These are phyloP conservation scores for Chydorus sphaericus DNA, from an alignment of 2,888 invertebrate species.

Conservation along the genomic window DNA sequence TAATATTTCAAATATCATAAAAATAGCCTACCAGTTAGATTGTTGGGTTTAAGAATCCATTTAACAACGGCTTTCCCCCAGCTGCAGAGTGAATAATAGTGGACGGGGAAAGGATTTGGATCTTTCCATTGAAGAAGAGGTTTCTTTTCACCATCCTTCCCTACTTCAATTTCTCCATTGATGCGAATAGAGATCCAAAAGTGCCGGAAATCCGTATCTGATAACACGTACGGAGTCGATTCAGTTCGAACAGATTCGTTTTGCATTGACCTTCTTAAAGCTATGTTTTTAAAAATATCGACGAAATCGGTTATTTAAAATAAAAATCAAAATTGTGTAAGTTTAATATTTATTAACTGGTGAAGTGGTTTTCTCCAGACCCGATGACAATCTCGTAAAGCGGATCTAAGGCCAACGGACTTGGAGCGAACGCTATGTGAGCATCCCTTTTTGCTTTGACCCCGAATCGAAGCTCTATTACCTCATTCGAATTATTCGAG, in stretches of 20 bases:
- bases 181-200: constrained; percentile 40
- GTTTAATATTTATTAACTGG: no score
- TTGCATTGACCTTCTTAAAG: constrained; percentile 44
- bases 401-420: constrained; percentile 34
- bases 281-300: constrained; percentile 23
- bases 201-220: constrained; percentile 42
- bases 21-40: neutral
- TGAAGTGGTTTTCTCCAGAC: neutral
- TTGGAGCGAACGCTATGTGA: constrained; percentile 45
- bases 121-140: constrained; percentile 46
- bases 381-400: constrained; percentile 41
- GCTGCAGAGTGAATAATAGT: constrained; percentile 50
- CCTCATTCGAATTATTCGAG: constrained; percentile 2
- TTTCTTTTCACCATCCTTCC: constrained; percentile 42
- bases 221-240: constrained; percentile 41
- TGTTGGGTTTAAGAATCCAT: constrained; percentile 52
- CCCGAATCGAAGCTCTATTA: constrained; percentile 32
- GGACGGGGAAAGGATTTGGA: constrained; percentile 41
- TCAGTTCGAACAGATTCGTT: constrained; percentile 39
- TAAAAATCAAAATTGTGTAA: no score
- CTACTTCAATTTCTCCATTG: constrained; percentile 44
- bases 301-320: no score
- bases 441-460: constrained; percentile 51
- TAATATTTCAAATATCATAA: neutral
- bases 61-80: constrained; percentile 49